phyloP scores from a whole-genome alignment of 2,888 invertebrate species.

The Sympetrum striolatum region DNA sequence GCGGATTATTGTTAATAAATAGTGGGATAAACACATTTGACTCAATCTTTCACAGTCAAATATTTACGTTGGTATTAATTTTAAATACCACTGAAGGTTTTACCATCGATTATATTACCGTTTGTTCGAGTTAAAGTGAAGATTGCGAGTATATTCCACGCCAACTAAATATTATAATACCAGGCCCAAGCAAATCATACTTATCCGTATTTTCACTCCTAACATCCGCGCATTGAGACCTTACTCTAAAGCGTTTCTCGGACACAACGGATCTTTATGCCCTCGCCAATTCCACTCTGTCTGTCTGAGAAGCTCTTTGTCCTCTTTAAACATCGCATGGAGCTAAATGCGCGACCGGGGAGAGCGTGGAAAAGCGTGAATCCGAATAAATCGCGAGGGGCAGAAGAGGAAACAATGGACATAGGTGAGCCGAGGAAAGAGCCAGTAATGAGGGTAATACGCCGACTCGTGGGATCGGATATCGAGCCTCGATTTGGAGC shows the following conservation, averaged over 20 bases:
- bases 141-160: no score
- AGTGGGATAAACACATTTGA: no score
- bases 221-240: background rate
- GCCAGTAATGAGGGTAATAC: background rate
- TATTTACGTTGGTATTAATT: no score
- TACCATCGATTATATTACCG: no score
- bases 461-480: background rate
- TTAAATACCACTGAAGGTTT: no score
- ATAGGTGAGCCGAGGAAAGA: background rate
- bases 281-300: background rate
- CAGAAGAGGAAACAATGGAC: background rate
- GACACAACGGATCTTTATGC: background rate
- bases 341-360: background rate
- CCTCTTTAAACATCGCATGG: background rate
- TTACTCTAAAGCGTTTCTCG: background rate
- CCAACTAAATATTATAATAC: no score
- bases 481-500: background rate
- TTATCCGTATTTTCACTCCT: no score
- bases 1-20: no score
- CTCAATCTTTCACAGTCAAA: no score
- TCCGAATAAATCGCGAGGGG: background rate
- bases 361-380: background rate
- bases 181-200: no score
- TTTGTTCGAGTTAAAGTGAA: no score
- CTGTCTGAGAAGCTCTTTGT: background rate